phyloP scores from a whole-genome alignment of 2,888 invertebrate genomes.

The Drosophila kokeensis region DNA sequence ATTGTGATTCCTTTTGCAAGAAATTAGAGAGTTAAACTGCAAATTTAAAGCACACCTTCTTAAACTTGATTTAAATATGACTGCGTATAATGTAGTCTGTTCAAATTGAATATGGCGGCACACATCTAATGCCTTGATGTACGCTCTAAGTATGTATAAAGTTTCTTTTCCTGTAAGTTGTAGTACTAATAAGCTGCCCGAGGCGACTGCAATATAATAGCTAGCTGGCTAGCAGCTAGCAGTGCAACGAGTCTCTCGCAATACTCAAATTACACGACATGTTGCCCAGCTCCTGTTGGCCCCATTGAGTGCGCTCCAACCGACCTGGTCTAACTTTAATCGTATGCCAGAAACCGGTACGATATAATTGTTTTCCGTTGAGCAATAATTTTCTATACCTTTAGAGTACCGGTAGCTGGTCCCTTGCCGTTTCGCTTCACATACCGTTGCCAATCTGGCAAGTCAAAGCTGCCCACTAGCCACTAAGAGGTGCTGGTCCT shows the following conservation, averaged over 20 bases:
- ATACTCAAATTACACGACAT: conserved; percentile 67
- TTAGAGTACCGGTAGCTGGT: conserved; percentile 19
- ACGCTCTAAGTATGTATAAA: neutral
- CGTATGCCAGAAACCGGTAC: conserved; percentile 61
- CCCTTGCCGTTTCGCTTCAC: conserved; percentile 45
- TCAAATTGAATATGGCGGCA: conserved; percentile 18
- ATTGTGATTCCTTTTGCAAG: neutral
- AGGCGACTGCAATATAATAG: conserved; percentile 62
- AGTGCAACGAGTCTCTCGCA: conserved; percentile 70
- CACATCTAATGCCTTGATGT: neutral
- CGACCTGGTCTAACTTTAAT: conserved; percentile 56
- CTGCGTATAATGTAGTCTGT: neutral
- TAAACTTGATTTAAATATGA: neutral
- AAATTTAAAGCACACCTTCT: neutral
- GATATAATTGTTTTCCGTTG: conserved; percentile 78
- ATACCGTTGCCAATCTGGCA: conserved; percentile 39
- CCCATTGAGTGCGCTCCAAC: neutral
- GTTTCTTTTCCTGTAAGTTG: conserved; percentile 12
- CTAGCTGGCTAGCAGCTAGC: conserved; percentile 37
- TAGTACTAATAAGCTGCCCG: conserved; percentile 47
- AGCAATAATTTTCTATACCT: conserved; percentile 76
- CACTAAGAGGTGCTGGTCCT: conserved; percentile 9
- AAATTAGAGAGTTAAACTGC: neutral
- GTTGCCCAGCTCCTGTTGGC: conserved; percentile 12
- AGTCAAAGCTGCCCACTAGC: conserved; percentile 21